These are phyloP conservation scores for Bombycilla garrulus DNA, from an alignment of 2,113 vertebrate genomes.

Conservation along the genomic window DNA sequence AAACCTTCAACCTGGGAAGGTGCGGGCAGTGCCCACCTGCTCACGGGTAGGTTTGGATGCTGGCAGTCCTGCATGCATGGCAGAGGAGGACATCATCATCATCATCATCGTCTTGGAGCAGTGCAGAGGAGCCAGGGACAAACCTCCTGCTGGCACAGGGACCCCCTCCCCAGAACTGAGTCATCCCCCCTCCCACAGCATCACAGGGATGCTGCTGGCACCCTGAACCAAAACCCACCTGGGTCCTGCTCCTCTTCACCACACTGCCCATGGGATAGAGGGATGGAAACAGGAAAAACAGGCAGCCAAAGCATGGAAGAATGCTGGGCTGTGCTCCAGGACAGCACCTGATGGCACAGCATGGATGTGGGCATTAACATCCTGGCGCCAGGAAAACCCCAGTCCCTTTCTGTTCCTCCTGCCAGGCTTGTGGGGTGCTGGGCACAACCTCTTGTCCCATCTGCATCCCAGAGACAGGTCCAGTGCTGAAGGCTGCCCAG, in stretches of 20 bases:
- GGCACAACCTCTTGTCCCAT: not conserved
- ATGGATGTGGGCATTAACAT: not conserved
- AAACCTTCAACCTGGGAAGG: not conserved
- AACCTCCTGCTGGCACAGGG: not conserved
- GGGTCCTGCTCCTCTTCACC: not conserved
- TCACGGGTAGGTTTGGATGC: not conserved
- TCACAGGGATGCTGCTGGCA: not conserved
- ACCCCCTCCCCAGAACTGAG: not conserved
- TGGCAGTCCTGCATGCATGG: not conserved
- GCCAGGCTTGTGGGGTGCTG: not conserved
- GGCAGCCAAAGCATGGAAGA: not conserved
- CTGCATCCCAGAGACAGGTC: accelerated
- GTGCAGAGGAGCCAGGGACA: not conserved
- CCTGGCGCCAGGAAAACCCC: not conserved
- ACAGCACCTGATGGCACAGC: not conserved
- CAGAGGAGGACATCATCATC: not conserved
- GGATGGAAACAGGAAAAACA: not conserved
- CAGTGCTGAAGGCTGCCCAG: not conserved
- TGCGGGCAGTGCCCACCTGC: not conserved
- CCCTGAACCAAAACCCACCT: not conserved
- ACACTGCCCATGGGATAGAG: not conserved
- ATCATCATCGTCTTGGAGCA: accelerated
- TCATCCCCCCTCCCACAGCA: not conserved
- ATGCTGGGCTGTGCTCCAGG: not conserved
- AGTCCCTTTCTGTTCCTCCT: not conserved